Base-by-base conservation (phyloP, 1,140 invertebrate species). In the Trichonephila clavata region DNA sequence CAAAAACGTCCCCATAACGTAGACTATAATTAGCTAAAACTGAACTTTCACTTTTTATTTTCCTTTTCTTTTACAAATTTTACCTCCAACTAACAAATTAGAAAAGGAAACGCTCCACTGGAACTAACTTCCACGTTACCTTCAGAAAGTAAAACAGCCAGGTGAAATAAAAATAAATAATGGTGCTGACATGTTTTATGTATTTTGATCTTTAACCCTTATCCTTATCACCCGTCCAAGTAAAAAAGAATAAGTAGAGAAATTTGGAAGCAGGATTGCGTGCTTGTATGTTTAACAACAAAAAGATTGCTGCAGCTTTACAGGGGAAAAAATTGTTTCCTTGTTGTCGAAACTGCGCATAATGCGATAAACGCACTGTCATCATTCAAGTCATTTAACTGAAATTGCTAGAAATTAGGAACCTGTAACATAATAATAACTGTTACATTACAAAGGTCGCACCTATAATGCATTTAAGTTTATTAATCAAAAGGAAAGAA, bases 131-230 rank as follows among this genome's bases (percentile, higher is more conserved):
- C 71, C 16, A 77, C 6, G 16, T 18, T 18, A 32, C 50, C 7
- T 39, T 27, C 13, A 77, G n/a, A 77, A 77, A 77, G 8, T n/a
- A 77, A 59, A 83, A 83, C 32, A 57, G 10, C 8, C 14, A 32
- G 71, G 32, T 77, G 27, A 77, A 83, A 83, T 83, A 83, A 83
- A 50, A 83, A 83, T n/a, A 83, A 83, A 50, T 83, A 83, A 27
- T 57, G 43, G 39, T 59, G 27, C 81, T 83, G 81, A 83, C 81
- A 83, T 83, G 81, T 59, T 83, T 83, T 83, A 83, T 83, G 81
- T 27, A 57, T 57, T 59, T 59, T 83, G 81, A 83, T 57, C 81
- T 83, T 57, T 83, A 83, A 83, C 81, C 81, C 81, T 83, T 27
- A 50, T 83, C 81, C 14, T 57, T 43, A 50, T 50, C 50, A 50